Base-by-base conservation (phyloP, 1,140 invertebrate genomes). In the Stenopsyche tienmushanensis region DNA sequence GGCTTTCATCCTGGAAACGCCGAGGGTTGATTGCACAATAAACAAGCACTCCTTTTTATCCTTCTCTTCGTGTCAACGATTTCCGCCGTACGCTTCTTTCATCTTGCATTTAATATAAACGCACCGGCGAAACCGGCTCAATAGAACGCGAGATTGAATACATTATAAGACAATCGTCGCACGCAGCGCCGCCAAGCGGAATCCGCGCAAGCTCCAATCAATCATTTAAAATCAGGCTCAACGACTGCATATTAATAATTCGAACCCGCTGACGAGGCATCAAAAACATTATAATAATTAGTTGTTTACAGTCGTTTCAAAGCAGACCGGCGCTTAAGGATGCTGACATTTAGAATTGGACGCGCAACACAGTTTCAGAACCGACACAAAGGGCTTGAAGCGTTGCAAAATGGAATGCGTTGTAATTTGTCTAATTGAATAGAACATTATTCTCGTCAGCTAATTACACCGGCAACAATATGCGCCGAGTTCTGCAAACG, bases 361-460 rank as follows among this genome's bases (percentile, higher is more conserved):
- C 7, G 52, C 23, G 47, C 47, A 64, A 54, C 47, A 64, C 41
- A 64, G 44, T 26, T 55, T 55, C 55, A 20, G 23, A 17, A 26
- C 39, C 5, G 5, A 34, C 52, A 55, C 62, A 55, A 57, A 64
- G 52, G 24, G 24, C 25, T 13, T 47, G 20, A 49, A 21, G 13
- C 62, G 47, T 53, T 47, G n/a, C 45, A 55, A 44, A 47, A 65
- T 54, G 54, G 49, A 65, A 58, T 65, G 47, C 23, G 53, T 44
- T 49, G 44, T 44, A 64, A 68, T 68, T 52, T 64, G 55, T 50
- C 64, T 68, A 68, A 68, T 68, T 68, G 58, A 64, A 54, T 45
- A 47, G 45, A 52, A 18, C 60, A 44, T 58, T 41, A 68, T 68
- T 68, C 60, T 50, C 60, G 55, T 50, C 26, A 50, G 50, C 62